Conservation (phyloP, 2,113 vertebrate species). For the Charina bottae region DNA sequence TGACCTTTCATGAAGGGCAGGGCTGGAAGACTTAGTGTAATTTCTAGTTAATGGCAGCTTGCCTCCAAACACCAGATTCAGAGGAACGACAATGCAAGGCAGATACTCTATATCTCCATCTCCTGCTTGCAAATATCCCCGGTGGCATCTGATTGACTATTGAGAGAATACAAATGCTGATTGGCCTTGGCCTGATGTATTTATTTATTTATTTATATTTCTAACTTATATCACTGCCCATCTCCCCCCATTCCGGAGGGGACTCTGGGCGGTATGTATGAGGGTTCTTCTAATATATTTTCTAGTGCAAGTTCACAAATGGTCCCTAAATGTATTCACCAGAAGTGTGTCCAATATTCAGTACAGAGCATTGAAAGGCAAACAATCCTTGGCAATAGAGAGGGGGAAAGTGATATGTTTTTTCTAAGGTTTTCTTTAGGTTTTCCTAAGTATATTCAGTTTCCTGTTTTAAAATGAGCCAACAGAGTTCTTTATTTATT, state of each 20-base stretch:
- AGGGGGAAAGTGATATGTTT: background rate
- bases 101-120: background rate
- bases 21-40: background rate
- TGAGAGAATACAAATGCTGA: background rate
- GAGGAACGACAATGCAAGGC: background rate
- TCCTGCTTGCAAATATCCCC: background rate
- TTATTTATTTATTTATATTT: no score
- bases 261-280: no score
- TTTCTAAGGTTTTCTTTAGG: background rate
- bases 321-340: background rate
- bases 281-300: background rate
- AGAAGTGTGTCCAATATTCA: background rate
- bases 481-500: background rate
- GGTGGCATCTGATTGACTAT: background rate
- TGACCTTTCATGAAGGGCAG: background rate
- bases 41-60: background rate
- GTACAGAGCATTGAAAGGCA: background rate
- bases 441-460: background rate
- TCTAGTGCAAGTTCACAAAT: background rate
- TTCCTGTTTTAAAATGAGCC: background rate
- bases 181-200: background rate
- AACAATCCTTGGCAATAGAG: background rate
- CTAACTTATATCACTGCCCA: no score
- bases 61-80: background rate
- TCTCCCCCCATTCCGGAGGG: no score